phyloP scores from a whole-genome alignment of 2,797 vertebrate species.

The Heliangelus exortis region DNA sequence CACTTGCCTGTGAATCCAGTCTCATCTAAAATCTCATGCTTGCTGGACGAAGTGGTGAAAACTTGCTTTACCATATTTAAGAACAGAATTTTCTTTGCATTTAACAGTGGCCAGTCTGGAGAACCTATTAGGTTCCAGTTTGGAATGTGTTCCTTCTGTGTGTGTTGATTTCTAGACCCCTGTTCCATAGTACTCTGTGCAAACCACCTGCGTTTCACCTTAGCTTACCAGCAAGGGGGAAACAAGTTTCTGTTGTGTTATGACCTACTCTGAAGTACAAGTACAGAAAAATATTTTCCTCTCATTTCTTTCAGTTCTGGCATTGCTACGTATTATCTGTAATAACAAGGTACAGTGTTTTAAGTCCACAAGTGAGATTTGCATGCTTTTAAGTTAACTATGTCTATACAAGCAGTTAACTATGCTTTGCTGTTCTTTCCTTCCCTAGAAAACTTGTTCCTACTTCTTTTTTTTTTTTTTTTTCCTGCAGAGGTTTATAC shows the following conservation, averaged over 20 bases:
- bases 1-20: not conserved
- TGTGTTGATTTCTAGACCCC: not conserved
- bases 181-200: not conserved
- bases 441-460: not conserved
- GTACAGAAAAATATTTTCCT: not conserved
- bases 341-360: not conserved
- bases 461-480: not conserved
- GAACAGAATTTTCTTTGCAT: not conserved
- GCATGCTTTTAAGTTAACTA: not conserved
- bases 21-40: not conserved
- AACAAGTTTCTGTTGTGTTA: not conserved
- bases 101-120: not conserved
- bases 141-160: not conserved
- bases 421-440: not conserved
- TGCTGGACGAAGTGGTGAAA: not conserved
- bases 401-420: not conserved
- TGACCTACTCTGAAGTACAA: not conserved
- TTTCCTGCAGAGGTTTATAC: conserved; percentile 87
- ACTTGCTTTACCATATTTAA: not conserved
- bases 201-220: not conserved
- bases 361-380: not conserved
- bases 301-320: not conserved
- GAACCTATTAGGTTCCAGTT: not conserved
- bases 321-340: not conserved
- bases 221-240: not conserved